These are phyloP conservation scores for Strigops habroptila DNA, from an alignment of 2,113 vertebrate genomes.

Conservation along the genomic window DNA sequence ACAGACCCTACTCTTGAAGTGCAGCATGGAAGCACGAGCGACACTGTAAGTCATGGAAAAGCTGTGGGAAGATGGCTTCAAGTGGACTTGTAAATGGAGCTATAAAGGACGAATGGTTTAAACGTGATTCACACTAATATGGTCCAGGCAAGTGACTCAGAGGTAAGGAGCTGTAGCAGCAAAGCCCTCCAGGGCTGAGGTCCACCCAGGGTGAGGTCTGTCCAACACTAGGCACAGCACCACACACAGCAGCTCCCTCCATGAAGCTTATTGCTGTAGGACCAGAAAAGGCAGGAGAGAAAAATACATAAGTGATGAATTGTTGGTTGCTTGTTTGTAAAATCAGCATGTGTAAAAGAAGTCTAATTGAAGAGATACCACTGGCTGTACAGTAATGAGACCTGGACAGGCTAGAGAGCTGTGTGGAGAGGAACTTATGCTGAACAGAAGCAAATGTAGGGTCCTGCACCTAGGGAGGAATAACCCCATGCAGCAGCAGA, in stretches of 20 bases:
- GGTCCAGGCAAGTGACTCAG: neutral
- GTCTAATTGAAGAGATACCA: fast-evolving
- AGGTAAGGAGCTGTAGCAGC: neutral
- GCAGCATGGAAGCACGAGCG: neutral
- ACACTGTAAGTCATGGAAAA: neutral
- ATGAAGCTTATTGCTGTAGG: fast-evolving
- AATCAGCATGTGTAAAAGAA: neutral
- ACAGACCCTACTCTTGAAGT: neutral
- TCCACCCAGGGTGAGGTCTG: neutral
- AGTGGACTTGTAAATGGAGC: neutral
- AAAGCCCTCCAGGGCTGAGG: neutral
- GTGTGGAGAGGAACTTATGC: neutral
- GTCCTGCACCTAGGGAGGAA: neutral
- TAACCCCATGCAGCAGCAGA: neutral
- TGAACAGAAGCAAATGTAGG: neutral
- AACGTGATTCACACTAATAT: neutral
- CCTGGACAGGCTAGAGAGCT: neutral
- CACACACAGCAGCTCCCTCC: neutral
- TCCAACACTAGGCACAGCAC: neutral
- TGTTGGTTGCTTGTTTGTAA: neutral
- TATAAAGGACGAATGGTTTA: neutral
- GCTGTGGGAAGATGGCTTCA: neutral
- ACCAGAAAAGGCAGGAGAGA: neutral
- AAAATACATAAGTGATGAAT: fast-evolving
- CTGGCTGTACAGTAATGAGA: neutral